A percentile compares a stretch with the other conserved stretches of the same genome.
phyloP scores from a whole-genome alignment of 2,113 vertebrate species.

The Ondatra zibethicus region DNA sequence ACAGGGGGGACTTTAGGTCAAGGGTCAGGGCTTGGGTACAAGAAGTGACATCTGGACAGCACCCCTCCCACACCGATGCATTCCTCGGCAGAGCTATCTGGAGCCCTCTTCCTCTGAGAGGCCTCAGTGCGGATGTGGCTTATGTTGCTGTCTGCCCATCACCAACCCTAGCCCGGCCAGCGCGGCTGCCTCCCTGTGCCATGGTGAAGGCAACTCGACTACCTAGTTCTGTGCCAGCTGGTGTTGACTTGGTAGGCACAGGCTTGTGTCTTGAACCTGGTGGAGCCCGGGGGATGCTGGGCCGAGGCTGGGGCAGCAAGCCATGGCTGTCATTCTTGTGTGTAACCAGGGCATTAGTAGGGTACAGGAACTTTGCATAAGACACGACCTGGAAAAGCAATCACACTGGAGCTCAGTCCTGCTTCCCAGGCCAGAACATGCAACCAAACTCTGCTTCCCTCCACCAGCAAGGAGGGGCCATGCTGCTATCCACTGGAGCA shows the following conservation, averaged over 20 bases:
- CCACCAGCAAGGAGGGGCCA: too few relatives aligned
- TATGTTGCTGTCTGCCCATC: background rate
- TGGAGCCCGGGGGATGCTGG: conserved; percentile 85
- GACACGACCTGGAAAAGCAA: conserved; percentile 92
- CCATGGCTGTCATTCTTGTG: conserved; percentile 89
- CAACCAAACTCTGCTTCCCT: too few relatives aligned
- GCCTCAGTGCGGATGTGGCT: background rate
- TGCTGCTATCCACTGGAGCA: too few relatives aligned
- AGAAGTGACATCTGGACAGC: background rate
- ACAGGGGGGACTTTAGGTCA: background rate
- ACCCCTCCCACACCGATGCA: background rate
- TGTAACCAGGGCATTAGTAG: conserved; percentile 94
- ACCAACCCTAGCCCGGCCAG: background rate
- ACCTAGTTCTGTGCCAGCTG: conserved; percentile 92
- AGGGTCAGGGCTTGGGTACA: background rate
- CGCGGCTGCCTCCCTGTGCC: too few relatives aligned
- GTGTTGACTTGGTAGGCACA: conserved; percentile 84
- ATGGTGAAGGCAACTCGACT: background rate
- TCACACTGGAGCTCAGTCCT: background rate
- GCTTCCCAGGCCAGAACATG: background rate
- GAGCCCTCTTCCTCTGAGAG: background rate
- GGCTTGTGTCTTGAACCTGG: conserved; percentile 89
- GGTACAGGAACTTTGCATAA: conserved; percentile 96
- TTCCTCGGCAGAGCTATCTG: background rate
- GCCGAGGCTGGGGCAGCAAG: conserved; percentile 85